These are phyloP conservation scores for Pteruthius melanotis DNA, from an alignment of 2,113 vertebrate species.

Conservation along the genomic window DNA sequence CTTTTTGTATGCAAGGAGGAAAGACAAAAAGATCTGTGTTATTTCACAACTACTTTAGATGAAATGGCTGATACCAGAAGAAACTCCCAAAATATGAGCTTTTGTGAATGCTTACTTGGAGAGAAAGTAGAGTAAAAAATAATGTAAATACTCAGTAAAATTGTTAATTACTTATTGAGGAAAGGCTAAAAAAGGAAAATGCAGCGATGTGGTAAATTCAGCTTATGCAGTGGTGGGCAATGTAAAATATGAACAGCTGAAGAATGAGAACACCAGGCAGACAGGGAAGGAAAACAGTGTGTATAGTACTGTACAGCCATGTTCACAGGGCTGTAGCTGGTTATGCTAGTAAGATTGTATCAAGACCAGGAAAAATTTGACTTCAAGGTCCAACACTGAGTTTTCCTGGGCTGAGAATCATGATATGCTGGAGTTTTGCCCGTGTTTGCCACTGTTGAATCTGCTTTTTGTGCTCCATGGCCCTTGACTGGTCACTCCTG, in stretches of 20 bases:
- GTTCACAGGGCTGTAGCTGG: neutral
- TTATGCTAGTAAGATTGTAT: neutral
- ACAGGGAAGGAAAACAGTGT: neutral
- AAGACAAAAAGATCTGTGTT: neutral
- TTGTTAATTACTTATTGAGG: neutral
- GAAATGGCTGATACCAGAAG: neutral
- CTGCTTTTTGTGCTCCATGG: neutral
- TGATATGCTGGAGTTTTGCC: neutral
- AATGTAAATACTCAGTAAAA: neutral
- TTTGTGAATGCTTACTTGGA: neutral
- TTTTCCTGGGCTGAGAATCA: neutral
- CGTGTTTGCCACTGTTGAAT: neutral
- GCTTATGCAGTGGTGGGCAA: neutral
- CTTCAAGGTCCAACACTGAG: neutral
- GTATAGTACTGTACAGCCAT: neutral
- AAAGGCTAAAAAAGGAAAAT: neutral
- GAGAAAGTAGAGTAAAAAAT: neutral
- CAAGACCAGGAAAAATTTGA: neutral
- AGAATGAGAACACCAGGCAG: neutral
- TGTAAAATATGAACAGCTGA: neutral
- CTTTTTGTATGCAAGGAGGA: neutral
- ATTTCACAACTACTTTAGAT: neutral
- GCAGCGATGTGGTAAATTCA: neutral
- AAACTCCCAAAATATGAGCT: neutral
- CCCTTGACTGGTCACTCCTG: neutral